Percentiles rank a stretch among this genome's conserved stretches.
Evolutionary conservation across 2,888 invertebrate species (phyloP).

Genomic region (Argyresthia albistria): DNA sequence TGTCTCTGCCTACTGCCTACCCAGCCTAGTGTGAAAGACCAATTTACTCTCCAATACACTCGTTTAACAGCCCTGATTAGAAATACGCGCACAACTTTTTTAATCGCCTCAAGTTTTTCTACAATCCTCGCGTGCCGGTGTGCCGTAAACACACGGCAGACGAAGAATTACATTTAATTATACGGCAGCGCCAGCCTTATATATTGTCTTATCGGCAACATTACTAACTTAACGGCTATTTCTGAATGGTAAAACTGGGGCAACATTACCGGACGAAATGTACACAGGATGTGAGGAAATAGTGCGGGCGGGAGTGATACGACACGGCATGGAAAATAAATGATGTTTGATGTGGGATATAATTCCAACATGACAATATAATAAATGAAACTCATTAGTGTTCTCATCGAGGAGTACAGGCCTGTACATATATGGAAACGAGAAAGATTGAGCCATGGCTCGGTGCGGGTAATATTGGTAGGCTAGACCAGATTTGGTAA

Average conservation of each 20-base stretch:
- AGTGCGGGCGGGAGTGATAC: not conserved
- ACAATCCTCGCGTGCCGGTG: constrained; percentile 39
- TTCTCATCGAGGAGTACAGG: too few species aligned
- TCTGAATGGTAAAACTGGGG: not conserved
- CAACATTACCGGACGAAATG: too few species aligned
- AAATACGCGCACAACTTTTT: not conserved
- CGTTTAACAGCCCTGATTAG: too few species aligned
- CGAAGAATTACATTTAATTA: constrained; percentile 57
- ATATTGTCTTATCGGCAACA: constrained; percentile 15
- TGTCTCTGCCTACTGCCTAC: too few species aligned
- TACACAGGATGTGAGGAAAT: not conserved
- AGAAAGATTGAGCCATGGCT: too few species aligned
- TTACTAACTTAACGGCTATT: constrained; percentile 11
- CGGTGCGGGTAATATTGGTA: too few species aligned
- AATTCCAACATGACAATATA: not conserved
- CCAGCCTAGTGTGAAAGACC: too few species aligned
- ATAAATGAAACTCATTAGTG: not conserved
- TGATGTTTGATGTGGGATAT: not conserved
- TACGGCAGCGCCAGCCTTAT: constrained; percentile 23
- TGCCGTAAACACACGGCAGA: constrained; percentile 43
- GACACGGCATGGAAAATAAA: not conserved
- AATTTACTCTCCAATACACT: too few species aligned
- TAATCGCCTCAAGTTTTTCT: constrained; percentile 15
- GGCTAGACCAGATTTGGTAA: too few species aligned
- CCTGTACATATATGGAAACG: too few species aligned